Percentiles rank a stretch among this genome's conserved stretches.
These are phyloP conservation scores for Phylloscopus trochiloides DNA, from an alignment of 2,113 vertebrate species.

Conservation along the genomic window DNA sequence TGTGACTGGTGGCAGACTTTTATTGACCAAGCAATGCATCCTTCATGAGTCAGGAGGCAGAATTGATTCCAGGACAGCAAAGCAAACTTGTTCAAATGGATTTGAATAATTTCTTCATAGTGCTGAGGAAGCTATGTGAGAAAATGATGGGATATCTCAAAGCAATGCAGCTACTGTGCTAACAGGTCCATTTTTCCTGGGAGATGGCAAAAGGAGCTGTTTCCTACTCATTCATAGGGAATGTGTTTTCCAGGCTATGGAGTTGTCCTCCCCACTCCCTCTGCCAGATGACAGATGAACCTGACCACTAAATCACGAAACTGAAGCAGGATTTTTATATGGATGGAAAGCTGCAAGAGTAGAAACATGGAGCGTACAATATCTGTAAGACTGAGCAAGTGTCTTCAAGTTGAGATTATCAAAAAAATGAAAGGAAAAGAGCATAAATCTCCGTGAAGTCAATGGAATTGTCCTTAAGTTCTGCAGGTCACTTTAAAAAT, in stretches of 20 bases:
- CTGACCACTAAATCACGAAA: background rate
- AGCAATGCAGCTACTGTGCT: background rate
- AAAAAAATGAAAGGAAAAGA: background rate
- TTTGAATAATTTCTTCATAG: background rate
- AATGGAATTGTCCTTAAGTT: background rate
- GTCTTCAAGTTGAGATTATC: rapidly evolving
- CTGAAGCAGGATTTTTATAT: background rate
- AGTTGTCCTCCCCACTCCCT: background rate
- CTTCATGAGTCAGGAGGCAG: background rate
- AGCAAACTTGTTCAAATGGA: background rate
- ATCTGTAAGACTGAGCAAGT: background rate
- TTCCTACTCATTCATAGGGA: background rate
- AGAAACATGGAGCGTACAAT: background rate
- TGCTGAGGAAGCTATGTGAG: background rate
- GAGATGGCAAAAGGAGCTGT: background rate
- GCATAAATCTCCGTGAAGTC: background rate
- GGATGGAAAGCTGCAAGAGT: background rate
- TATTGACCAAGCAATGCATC: background rate
- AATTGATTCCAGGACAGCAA: background rate
- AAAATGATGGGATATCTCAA: background rate
- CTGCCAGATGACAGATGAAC: background rate
- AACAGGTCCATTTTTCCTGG: background rate
- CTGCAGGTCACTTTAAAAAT: background rate
- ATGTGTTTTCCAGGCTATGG: background rate
- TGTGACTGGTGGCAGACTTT: background rate